phyloP scores from a whole-genome alignment of 2,113 vertebrate species.

The Synodontis membranacea region DNA sequence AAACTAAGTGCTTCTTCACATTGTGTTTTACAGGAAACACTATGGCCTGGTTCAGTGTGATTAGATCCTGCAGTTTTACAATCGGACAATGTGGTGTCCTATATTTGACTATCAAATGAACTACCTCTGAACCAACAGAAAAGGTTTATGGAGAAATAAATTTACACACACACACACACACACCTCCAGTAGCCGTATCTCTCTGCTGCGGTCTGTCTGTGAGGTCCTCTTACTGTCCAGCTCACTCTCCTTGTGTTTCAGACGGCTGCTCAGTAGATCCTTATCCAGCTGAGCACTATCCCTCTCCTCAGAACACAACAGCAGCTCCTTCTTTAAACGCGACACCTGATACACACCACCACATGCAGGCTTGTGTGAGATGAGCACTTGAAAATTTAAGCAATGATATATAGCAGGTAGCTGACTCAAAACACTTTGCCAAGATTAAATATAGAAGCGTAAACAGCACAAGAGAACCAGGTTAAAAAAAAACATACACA shows the following conservation, averaged over 20 bases:
- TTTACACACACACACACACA: slow-evolving; percentile 28
- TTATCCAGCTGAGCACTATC: slow-evolving; percentile 81
- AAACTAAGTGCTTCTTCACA: background rate
- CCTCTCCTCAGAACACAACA: slow-evolving; percentile 78
- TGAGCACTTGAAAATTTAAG: background rate
- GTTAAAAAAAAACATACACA: too few relatives aligned
- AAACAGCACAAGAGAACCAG: background rate
- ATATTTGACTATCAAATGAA: background rate
- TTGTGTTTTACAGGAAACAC: slow-evolving; percentile 4
- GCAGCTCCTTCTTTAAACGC: slow-evolving; percentile 83
- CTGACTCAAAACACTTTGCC: background rate
- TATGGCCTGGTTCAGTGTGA: background rate
- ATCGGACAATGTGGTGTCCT: background rate
- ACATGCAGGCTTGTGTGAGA: background rate
- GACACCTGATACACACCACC: slow-evolving; percentile 68
- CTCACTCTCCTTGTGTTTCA: slow-evolving; percentile 84
- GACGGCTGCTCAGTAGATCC: slow-evolving; percentile 82
- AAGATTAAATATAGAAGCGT: background rate
- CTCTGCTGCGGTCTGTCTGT: slow-evolving; percentile 81
- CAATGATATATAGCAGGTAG: background rate
- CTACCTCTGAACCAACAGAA: background rate
- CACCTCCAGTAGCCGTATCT: slow-evolving; percentile 85
- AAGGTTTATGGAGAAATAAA: background rate
- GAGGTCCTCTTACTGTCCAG: slow-evolving; percentile 76
- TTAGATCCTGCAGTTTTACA: background rate